Base-by-base conservation (phyloP, 2,113 vertebrate species). In the Vulpes lagopus region DNA sequence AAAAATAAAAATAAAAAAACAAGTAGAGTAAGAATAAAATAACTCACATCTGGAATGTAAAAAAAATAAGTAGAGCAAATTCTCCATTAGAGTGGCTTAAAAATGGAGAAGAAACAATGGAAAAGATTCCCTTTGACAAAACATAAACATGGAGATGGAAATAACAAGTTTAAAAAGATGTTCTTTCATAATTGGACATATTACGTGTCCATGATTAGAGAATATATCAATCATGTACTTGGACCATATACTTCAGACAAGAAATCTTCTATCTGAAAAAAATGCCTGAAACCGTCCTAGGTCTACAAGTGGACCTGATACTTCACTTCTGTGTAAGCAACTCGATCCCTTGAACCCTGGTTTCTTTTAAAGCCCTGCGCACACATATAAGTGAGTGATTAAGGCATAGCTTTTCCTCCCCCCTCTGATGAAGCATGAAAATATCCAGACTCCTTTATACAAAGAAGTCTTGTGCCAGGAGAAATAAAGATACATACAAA, bases 131-230 rank as follows among this genome's bases (percentile, higher is more conserved):
- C 38, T 96, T 96, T 95, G 76, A 88, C 32, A 85, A 95, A 92
- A 81, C 49, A 71, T n/a, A 23, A 89, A 84, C 51, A 82, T 71
- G 49, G 55, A 73, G 5, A 73, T 53, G n/a, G 20, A 38, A 57
- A 74, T 79, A 92, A 80, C 7, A 91, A 73, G 88, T 94, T 86
- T 43, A 17, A 35, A 95, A 89, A 62, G 27, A 93, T 89, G 5
- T 65, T 95, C 20, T 87, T 97, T n/a, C 84, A 35, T 59, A 96
- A 25, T 25, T 97, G 35, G 20, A 97, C 88, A 84, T 89, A 84
- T 55, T 60, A 86, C 71, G 25, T 1, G 2, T 27, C 7, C 15
- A 30, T 27, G 51, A 64, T 84, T 81, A 80, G 60, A 83, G 23
- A 96, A 25, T 92, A 3, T 76, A 22, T 91, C 87, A 79, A 62